Percentiles rank a stretch among this genome's conserved stretches.
Conservation (phyloP, 2,797 vertebrate genomes). For the Echiichthys vipera region DNA sequence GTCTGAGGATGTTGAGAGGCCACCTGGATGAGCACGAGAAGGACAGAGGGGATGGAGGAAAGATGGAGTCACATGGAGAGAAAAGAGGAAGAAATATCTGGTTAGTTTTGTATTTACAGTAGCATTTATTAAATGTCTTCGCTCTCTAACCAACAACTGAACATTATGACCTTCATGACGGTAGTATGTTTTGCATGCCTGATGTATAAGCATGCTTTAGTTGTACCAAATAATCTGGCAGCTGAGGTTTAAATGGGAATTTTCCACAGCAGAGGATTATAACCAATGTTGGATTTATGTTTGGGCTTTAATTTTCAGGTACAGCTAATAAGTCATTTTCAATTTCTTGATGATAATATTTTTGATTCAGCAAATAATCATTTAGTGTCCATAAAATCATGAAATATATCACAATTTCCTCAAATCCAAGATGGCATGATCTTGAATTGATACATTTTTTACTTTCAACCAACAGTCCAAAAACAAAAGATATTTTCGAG, state of each 20-base stretch:
- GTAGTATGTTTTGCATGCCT: neutral
- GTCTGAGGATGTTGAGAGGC: slow-evolving; percentile 81
- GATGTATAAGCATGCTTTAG: neutral
- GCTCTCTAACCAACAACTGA: neutral
- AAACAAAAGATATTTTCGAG: neutral
- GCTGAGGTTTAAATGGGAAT: neutral
- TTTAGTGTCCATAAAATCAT: neutral
- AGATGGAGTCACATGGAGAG: neutral
- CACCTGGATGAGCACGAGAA: slow-evolving; percentile 63
- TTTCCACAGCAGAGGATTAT: neutral
- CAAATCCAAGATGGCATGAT: neutral
- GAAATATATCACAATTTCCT: neutral
- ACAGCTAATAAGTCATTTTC: neutral
- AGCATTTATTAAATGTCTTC: too few species aligned
- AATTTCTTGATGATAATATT: too few species aligned
- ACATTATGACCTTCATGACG: neutral
- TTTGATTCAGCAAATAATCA: neutral
- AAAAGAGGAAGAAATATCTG: neutral
- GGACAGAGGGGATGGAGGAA: neutral
- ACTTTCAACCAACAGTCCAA: neutral
- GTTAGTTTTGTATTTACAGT: neutral
- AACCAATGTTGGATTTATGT: neutral
- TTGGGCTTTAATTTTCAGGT: neutral
- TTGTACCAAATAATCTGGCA: neutral
- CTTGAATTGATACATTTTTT: too few species aligned